These are phyloP conservation scores for Amphimallon solstitiale DNA, from an alignment of 2,888 invertebrate genomes.

Conservation along the genomic window DNA sequence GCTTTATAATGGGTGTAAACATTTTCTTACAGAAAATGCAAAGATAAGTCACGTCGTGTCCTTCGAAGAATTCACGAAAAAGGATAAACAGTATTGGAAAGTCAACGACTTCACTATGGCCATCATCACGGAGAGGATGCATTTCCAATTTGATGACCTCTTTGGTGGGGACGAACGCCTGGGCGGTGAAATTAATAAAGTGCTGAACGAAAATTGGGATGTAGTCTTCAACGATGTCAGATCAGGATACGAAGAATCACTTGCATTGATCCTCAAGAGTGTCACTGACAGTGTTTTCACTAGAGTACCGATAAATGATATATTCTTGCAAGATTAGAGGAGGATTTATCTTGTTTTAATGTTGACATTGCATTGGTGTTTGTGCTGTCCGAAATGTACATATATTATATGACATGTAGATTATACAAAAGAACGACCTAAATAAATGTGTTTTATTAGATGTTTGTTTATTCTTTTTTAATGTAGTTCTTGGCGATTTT, in stretches of 20 bases:
- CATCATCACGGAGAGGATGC: constrained; percentile 70
- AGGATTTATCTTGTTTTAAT: background rate
- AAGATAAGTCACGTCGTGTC: constrained; percentile 30
- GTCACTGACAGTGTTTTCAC: constrained; percentile 74
- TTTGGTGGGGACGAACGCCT: constrained; percentile 60
- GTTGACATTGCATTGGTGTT: no score
- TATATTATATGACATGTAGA: no score
- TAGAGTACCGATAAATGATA: constrained; percentile 66
- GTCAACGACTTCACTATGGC: constrained; percentile 72
- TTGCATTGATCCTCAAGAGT: constrained; percentile 71
- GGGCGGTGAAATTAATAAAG: constrained; percentile 55
- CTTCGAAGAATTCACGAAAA: constrained; percentile 46
- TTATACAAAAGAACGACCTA: no score
- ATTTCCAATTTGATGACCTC: constrained; percentile 73
- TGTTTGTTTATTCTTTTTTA: no score
- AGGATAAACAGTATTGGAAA: constrained; percentile 72
- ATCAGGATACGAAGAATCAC: constrained; percentile 72
- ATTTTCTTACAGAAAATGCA: constrained; percentile 13
- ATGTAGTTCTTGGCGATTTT: no score
- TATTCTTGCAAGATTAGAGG: constrained; percentile 25
- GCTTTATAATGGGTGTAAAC: no score
- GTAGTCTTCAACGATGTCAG: constrained; percentile 64
- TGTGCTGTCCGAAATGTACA: no score
- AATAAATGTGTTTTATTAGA: no score
- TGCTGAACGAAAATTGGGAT: constrained; percentile 61